A percentile compares a stretch with the other conserved stretches of the same genome.
Conservation (phyloP, 2,113 vertebrate species). For the Sceloporus undulatus region DNA sequence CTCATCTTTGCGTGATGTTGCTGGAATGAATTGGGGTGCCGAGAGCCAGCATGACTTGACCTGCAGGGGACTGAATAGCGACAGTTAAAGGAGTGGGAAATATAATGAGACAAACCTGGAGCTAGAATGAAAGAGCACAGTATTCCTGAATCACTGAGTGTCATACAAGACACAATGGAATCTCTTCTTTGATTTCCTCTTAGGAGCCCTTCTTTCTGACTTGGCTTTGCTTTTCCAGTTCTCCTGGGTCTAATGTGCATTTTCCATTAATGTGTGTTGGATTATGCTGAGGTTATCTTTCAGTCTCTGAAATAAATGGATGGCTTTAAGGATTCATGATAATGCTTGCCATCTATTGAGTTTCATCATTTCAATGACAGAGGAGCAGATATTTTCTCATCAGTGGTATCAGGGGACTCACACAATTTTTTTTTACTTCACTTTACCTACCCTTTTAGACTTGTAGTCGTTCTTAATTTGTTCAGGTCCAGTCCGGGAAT, state of each 20-base stretch:
- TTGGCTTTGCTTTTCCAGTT: neutral
- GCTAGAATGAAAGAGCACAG: neutral
- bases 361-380: neutral
- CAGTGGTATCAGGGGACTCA: too few relatives aligned
- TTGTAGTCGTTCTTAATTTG: neutral
- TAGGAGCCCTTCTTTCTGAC: neutral
- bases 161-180: neutral
- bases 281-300: slow-evolving; percentile 1
- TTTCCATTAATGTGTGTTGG: neutral
- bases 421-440: neutral
- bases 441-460: neutral
- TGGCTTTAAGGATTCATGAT: neutral
- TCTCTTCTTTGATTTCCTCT: neutral
- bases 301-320: neutral
- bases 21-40: neutral
- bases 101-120: neutral
- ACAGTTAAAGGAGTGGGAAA: neutral
- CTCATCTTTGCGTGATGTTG: neutral
- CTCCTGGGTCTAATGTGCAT: neutral
- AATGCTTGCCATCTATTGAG: neutral
- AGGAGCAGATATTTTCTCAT: neutral
- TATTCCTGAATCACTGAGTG: neutral
- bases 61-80: neutral
- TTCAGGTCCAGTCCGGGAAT: neutral
- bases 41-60: neutral